Conservation (phyloP, 2,888 invertebrate genomes). For the Frankliniella fusca region DNA sequence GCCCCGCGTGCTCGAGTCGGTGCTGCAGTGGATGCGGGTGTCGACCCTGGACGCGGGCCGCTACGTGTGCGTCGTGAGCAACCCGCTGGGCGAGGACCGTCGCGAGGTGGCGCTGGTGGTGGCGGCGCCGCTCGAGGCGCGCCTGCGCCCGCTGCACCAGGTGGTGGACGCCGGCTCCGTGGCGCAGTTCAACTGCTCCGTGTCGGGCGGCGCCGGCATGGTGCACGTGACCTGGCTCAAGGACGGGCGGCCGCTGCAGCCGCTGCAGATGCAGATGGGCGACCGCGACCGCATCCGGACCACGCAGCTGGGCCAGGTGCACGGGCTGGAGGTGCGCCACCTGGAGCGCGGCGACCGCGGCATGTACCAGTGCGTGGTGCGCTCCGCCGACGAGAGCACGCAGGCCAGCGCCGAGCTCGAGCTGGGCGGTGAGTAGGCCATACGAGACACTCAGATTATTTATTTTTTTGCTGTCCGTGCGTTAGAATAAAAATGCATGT, state of each 20-base stretch:
- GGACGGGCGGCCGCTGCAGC: constrained; percentile 48
- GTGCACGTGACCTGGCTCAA: constrained; percentile 49
- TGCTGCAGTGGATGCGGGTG: constrained; percentile 68
- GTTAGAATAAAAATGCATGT: too few relatives aligned
- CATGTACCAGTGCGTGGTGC: constrained; percentile 85
- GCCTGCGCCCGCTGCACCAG: constrained; percentile 71
- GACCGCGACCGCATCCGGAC: neutral
- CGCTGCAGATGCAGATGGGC: constrained; percentile 7
- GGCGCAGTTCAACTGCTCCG: constrained; percentile 81
- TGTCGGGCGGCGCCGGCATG: constrained; percentile 63
- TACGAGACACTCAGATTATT: too few relatives aligned
- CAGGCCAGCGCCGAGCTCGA: constrained; percentile 77
- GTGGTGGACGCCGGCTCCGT: constrained; percentile 79
- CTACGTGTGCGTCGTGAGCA: constrained; percentile 81
- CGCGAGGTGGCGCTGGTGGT: constrained; percentile 68
- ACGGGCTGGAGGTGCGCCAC: constrained; percentile 47
- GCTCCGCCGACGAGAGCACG: constrained; percentile 68
- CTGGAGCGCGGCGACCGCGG: constrained; percentile 79
- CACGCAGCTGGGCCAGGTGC: constrained; percentile 43
- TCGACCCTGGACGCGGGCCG: constrained; percentile 71
- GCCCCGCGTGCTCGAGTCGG: constrained; percentile 60
- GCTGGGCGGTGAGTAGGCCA: constrained; percentile 61
- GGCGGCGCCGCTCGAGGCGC: constrained; percentile 69
- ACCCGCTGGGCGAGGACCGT: constrained; percentile 71
- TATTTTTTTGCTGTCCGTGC: too few relatives aligned